Evolutionary conservation across 2,888 invertebrate genomes (phyloP), one percentile per base, ranked within the genome.

Genomic region (Empis stercorea): DNA sequence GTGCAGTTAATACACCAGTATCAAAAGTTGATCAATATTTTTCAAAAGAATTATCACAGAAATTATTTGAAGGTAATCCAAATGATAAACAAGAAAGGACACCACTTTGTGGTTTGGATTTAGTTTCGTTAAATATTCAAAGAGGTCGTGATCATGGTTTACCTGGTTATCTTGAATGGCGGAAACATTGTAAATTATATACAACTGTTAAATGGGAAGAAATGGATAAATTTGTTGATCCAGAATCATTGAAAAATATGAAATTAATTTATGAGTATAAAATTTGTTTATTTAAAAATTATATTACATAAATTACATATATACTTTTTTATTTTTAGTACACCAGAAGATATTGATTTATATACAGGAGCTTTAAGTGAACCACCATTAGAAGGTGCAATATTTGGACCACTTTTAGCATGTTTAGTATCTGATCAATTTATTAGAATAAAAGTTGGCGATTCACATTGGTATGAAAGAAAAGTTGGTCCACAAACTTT

Each of bases 301-400:
- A 32, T 43, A 10, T 10, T 14, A 15, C 9, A 27, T 27, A 27
- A 2, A 27, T 27, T 27, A 27, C 9, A 27, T 27, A 27, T 7
- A 27, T 27, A 27, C 20, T 4, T 20, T 20, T 20, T 20, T 20
- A 10, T 14, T 63, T 61, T 37, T 55, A 79, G 79, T 17, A 65
- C 73, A 30, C 84, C 91, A 0, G 81, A 87, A 6, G 92, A 94
- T 64, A 79, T 94, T 30, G 94, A 94, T 65, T 65, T 93, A 27
- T 94, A 91, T 67, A 84, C 88, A 1, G 94, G 92, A 0, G 87
- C 87, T 0, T 63, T 93, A 36, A 85, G 89, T 13, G 94, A 95
- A 62, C 74, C 75, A 10, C 86, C 87, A 0, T 60, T 73, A 47
- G 67, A 71, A 56, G 86, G 75, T 4, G 81, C 84, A 2, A 76